Evolutionary conservation across 2,797 vertebrate species (phyloP), one percentile per base, ranked within the genome.

Genomic region (Sebastes minor): DNA sequence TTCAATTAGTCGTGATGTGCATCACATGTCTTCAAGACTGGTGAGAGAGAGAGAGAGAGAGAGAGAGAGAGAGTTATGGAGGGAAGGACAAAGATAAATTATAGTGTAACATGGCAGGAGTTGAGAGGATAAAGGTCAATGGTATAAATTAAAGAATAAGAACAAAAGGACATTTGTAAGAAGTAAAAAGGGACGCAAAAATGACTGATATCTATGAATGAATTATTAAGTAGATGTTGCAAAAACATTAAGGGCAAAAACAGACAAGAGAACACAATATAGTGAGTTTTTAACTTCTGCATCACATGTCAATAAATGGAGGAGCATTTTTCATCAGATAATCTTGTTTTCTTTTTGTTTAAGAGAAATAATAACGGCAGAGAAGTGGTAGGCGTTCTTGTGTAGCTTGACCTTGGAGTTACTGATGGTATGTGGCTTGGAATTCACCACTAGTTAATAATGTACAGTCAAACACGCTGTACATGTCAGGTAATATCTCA

Each of bases 371-470:
- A 20, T 52, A 16, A 60, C 3, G 1, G 27, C 10, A 57, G 33
- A 25, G 22, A 56, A 23, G 27, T 56, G 20, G 30, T 60, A 20
- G 20, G 25, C 22, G 13, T 62, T 32, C 9, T 61, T 14, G 25
- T 59, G 56, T 59, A 53, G 4, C 38, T 30, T 49, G 56, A 72
- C 52, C 77, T 62, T 30, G 56, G 20, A 74, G 70, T 35, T 20
- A 57, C 60, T 30, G 67, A n/a, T 11, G 73, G 70, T 49, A 73
- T 82, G 78, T 28, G 27, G 6, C 4, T 56, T 64, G 82, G 52
- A 83, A 69, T 84, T 77, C 74, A 59, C 30, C 59, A 68, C 76
- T 35, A 63, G 4, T 75, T 49, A 25, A 80, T 73, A 85, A 83
- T 75, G 64, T 63, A 23, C 13, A 53, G 76, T 64, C 75, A 84